phyloP scores from a whole-genome alignment of 30 jellyfish, hydroid and myxozoan species.

The Hydractinia echinata region DNA sequence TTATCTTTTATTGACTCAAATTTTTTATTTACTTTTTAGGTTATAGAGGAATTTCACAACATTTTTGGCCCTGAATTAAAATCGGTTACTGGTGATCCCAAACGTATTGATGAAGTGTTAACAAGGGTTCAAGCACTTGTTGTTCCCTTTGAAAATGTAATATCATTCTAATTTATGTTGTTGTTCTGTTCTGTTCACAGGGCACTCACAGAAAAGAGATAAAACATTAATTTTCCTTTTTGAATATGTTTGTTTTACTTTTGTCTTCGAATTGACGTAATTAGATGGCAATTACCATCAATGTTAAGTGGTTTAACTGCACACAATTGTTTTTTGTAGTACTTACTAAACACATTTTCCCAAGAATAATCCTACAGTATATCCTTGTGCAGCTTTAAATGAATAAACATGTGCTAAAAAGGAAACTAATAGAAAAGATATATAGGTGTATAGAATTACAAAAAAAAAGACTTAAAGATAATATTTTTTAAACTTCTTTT shows the following conservation, averaged over 20 bases:
- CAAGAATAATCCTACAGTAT: no score
- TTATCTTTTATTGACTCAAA: not conserved
- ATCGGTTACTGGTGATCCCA: slow-evolving; percentile 97
- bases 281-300: no score
- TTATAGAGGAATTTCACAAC: slow-evolving; percentile 91
- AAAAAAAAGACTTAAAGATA: no score
- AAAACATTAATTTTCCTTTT: not conserved
- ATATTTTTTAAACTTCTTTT: no score
- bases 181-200: not conserved
- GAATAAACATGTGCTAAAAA: no score
- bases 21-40: slow-evolving; percentile 24
- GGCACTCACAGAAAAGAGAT: not conserved
- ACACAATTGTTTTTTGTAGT: no score
- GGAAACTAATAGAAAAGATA: no score
- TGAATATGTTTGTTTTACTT: not conserved
- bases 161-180: slow-evolving; percentile 17
- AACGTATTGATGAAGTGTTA: slow-evolving; percentile 84
- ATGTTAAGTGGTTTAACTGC: no score
- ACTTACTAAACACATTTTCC: no score
- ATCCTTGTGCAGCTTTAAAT: no score
- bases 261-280: not conserved
- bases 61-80: slow-evolving; percentile 94
- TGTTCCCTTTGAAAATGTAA: slow-evolving; percentile 81
- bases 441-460: no score
- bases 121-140: slow-evolving; percentile 84